Conservation (phyloP, 2,113 vertebrate genomes). For the Lonchura striata region DNA sequence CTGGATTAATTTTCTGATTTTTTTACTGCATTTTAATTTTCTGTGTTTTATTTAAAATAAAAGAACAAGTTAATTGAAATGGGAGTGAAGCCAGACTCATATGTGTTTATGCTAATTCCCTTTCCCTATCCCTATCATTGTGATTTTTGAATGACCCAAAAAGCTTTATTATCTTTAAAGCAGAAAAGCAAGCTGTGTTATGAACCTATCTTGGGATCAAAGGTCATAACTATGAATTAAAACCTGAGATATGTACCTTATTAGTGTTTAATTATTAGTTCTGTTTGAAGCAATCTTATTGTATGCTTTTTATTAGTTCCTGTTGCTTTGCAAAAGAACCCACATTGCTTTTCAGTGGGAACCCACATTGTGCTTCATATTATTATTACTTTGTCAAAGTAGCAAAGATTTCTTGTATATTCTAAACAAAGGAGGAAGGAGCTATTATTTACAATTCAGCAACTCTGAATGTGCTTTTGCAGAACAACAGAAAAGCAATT, state of each 20-base stretch:
- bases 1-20: not conserved
- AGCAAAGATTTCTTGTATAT: not conserved
- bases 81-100: not conserved
- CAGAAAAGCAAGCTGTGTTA: not conserved
- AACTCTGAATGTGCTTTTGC: not conserved
- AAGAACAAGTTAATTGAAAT: not conserved
- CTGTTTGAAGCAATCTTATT: not conserved
- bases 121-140: not conserved
- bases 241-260: not conserved
- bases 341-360: not conserved
- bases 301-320: not conserved
- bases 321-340: not conserved
- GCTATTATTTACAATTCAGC: not conserved
- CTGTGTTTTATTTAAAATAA: not conserved
- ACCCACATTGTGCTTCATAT: not conserved
- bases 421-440: not conserved
- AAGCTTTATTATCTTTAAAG: not conserved
- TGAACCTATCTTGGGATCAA: not conserved
- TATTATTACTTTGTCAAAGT: not conserved
- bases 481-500: not conserved
- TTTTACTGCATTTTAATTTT: not conserved
- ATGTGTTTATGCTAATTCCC: accelerated
- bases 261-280: not conserved
- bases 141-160: not conserved
- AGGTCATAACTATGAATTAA: not conserved